Percentiles rank a stretch among this genome's conserved stretches.
These are phyloP conservation scores for Oncorhynchus gorbuscha DNA, from an alignment of 2,113 vertebrate species.

Conservation along the genomic window DNA sequence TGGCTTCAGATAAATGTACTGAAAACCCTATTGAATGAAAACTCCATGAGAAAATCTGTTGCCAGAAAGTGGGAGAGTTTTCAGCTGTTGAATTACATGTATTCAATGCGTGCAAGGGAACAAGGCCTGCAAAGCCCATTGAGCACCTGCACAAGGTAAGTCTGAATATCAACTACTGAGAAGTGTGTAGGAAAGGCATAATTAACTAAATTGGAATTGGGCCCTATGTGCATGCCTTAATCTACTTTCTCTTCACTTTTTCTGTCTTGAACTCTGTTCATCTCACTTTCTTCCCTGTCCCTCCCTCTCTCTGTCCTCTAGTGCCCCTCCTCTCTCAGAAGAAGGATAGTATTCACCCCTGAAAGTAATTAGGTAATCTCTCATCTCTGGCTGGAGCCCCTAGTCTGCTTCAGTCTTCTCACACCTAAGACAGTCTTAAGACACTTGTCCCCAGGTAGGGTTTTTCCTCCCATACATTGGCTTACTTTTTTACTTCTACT, in stretches of 20 bases:
- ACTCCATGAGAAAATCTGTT: too few species aligned
- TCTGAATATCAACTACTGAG: too few species aligned
- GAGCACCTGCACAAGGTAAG: too few species aligned
- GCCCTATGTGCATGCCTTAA: too few species aligned
- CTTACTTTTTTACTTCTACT: slow-evolving; percentile 27
- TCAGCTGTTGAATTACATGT: too few species aligned
- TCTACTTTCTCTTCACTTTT: neutral
- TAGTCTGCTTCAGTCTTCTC: neutral
- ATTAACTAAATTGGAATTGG: too few species aligned
- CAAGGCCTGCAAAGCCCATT: too few species aligned
- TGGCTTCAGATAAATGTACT: too few species aligned
- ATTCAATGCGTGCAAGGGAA: too few species aligned
- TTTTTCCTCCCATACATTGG: slow-evolving; percentile 45
- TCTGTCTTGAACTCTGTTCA: slow-evolving; percentile 4
- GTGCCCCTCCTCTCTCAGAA: neutral
- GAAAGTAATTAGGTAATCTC: slow-evolving; percentile 42
- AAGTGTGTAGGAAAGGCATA: too few species aligned
- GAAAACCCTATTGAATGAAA: too few species aligned
- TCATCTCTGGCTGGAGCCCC: slow-evolving; percentile 34
- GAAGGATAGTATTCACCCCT: slow-evolving; percentile 45
- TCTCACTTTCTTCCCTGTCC: slow-evolving; percentile 7
- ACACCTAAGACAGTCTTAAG: slow-evolving; percentile 3
- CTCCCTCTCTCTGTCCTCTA: slow-evolving; percentile 7
- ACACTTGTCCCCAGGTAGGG: slow-evolving; percentile 23
- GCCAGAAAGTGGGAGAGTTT: too few species aligned